Evolutionary conservation across 2,113 vertebrate genomes (phyloP).

Genomic region (Eidolon helvum): DNA sequence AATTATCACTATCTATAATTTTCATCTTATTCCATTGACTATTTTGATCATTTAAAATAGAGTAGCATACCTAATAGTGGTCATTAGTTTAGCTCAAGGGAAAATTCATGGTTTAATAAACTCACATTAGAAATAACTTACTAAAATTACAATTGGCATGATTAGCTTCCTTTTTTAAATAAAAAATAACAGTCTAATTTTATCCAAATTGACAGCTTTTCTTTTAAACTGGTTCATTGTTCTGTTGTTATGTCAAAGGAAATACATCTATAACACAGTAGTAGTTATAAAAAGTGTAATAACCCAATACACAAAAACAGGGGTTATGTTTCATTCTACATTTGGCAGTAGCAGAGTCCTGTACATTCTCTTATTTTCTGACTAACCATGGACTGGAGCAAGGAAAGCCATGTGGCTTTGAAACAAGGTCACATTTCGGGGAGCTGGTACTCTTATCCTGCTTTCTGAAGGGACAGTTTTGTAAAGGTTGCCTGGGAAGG

Average conservation of each 20-base stretch:
- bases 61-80: slow-evolving; percentile 52
- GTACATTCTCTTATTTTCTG: neutral
- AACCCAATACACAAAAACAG: neutral
- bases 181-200: slow-evolving; percentile 38
- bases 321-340: neutral
- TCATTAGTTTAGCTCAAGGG: slow-evolving; percentile 70
- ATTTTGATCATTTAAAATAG: slow-evolving; percentile 69
- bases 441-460: neutral
- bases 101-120: slow-evolving; percentile 69
- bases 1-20: slow-evolving; percentile 70
- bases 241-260: slow-evolving; percentile 20
- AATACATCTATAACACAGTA: neutral
- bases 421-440: neutral
- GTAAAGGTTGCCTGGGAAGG: neutral
- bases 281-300: slow-evolving; percentile 30
- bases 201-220: slow-evolving; percentile 40
- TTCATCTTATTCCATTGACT: slow-evolving; percentile 59
- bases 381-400: neutral
- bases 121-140: slow-evolving; percentile 62
- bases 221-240: slow-evolving; percentile 16
- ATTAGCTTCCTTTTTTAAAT: slow-evolving; percentile 48
- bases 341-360: neutral
- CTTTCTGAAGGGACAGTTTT: neutral
- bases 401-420: neutral
- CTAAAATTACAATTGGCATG: slow-evolving; percentile 62